Evolutionary conservation across 2,797 vertebrate genomes (phyloP).

Genomic region (Simalia tracyae): DNA sequence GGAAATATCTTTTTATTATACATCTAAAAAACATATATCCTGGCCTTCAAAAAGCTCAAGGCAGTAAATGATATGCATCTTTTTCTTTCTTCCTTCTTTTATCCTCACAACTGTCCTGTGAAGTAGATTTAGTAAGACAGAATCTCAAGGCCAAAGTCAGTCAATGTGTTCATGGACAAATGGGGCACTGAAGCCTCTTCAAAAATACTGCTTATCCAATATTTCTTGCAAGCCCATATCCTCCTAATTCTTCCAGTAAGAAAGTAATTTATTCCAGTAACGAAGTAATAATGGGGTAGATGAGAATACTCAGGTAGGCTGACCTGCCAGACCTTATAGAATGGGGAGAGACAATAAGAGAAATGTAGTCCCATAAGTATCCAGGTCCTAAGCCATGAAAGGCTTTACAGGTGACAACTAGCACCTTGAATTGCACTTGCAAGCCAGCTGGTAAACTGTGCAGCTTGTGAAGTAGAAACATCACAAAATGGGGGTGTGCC

Average conservation of each 20-base stretch:
- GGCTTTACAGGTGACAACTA: neutral
- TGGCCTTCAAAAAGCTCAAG: neutral
- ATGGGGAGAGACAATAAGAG: neutral
- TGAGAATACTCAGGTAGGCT: neutral
- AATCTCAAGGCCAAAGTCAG: neutral
- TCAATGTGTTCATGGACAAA: neutral
- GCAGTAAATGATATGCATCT: neutral
- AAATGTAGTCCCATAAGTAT: neutral
- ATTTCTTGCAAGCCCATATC: neutral
- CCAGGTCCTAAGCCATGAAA: neutral
- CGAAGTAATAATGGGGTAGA: neutral
- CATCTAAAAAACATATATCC: neutral
- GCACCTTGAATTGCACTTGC: neutral
- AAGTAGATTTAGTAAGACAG: neutral
- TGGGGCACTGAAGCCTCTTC: neutral
- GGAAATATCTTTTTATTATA: neutral
- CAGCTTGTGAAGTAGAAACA: neutral
- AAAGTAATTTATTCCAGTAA: neutral
- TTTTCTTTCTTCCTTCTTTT: neutral
- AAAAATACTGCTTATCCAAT: neutral
- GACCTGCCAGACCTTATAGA: neutral
- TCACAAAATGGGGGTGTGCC: neutral
- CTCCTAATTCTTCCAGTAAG: neutral
- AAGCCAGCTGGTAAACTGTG: neutral
- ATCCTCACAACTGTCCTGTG: neutral